Evolutionary conservation across 2,888 invertebrate species (phyloP).

Genomic region (Chloroclysta siterata): DNA sequence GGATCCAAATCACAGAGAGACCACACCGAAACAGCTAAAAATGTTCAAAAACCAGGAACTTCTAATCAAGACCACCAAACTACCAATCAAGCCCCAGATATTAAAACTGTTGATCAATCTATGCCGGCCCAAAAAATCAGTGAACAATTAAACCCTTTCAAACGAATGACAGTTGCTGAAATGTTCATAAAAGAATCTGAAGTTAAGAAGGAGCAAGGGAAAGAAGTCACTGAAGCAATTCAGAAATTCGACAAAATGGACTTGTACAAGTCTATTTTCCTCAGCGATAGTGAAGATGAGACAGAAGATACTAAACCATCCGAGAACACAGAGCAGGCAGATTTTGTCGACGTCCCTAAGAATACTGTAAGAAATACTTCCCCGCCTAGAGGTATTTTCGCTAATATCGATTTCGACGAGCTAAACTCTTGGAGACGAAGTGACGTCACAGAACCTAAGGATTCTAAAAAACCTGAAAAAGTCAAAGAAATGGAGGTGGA

Average conservation of each 20-base stretch:
- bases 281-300: slow-evolving; percentile 90
- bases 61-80: slow-evolving; percentile 4
- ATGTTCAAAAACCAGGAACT: slow-evolving; percentile 13
- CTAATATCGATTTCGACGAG: slow-evolving; percentile 86
- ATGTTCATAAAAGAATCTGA: slow-evolving; percentile 77
- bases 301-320: slow-evolving; percentile 46
- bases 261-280: slow-evolving; percentile 95
- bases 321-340: slow-evolving; percentile 36
- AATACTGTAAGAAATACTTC: slow-evolving; percentile 87
- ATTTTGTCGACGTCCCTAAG: slow-evolving; percentile 69
- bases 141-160: slow-evolving; percentile 48
- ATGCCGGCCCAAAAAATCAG: slow-evolving; percentile 23
- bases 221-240: slow-evolving; percentile 70
- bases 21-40: slow-evolving; percentile 16
- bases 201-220: slow-evolving; percentile 57
- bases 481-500: slow-evolving; percentile 40
- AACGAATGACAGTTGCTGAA: slow-evolving; percentile 79
- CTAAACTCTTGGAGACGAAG: slow-evolving; percentile 77
- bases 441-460: slow-evolving; percentile 28
- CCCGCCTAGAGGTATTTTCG: slow-evolving; percentile 90
- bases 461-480: slow-evolving; percentile 18
- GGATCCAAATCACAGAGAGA: slow-evolving; percentile 68
- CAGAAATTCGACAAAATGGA: slow-evolving; percentile 86
- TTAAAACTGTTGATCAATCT: slow-evolving; percentile 10
- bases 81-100: neutral